Conservation (phyloP, 2,888 invertebrate species). For the Cantharis flavilabris region DNA sequence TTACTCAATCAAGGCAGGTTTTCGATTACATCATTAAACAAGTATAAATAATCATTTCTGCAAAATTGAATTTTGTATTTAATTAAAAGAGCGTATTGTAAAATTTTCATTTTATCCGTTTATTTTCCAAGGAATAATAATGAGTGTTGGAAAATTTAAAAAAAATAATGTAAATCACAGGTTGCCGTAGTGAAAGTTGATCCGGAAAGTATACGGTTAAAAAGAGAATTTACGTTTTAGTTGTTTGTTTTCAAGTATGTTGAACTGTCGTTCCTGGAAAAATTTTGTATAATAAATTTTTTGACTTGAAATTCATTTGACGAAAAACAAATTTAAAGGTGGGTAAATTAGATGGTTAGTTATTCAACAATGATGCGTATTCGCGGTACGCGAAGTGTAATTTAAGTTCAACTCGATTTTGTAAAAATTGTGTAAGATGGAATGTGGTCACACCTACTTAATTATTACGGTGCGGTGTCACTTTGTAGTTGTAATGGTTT, state of each 20-base stretch:
- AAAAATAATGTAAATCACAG: neutral
- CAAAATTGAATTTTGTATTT: constrained; percentile 13
- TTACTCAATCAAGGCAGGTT: constrained; percentile 18
- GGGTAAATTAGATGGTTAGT: neutral
- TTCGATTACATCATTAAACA: constrained; percentile 28
- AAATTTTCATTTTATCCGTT: neutral
- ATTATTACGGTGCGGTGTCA: constrained; percentile 14
- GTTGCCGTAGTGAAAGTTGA: neutral
- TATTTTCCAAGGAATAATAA: neutral
- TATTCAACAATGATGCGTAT: neutral
- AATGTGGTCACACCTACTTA: constrained; percentile 26
- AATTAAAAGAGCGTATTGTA: constrained; percentile 6
- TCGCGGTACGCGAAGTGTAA: neutral
- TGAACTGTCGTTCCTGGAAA: neutral
- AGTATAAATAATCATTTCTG: constrained; percentile 20
- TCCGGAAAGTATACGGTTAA: neutral
- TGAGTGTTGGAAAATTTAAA: neutral
- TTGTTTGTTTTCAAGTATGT: neutral
- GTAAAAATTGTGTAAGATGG: constrained; percentile 10
- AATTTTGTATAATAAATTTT: neutral
- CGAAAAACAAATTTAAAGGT: neutral
- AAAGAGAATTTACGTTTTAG: neutral
- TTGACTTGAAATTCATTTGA: neutral
- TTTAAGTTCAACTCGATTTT: neutral
- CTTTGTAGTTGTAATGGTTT: constrained; percentile 14